Base-by-base conservation (phyloP, 2,888 invertebrate genomes). In the Busseola fusca region DNA sequence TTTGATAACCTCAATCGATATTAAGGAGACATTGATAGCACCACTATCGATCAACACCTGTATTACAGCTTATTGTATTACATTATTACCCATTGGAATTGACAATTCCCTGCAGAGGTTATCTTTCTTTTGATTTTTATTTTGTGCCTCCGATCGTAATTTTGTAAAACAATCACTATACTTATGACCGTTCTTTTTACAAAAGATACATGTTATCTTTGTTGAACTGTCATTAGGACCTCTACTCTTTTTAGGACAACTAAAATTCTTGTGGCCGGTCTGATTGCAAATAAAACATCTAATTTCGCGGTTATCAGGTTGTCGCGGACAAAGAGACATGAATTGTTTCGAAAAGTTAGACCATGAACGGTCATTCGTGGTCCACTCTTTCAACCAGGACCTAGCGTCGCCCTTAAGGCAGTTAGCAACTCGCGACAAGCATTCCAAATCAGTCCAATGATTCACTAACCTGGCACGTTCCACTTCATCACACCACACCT, bases 391-490 rank as follows among this genome's bases (percentile, higher is more conserved):
- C 37, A 37, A 37, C 37, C 37, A 37, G 4, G 37, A 37, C 37
- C 37, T 37, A 37, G 37, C 37, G 37, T 7, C 37, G 37, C 37
- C 37, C 9, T 37, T 37, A 9, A 37, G 37, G 9, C 9, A 14
- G 30, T 63, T 37, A 37, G 71, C 42, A 7, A 71, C 72, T 1
- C 72, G 66, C 4, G 72, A 72, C 6, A 72, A 57, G 52, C 72
- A 72, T 48, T 72, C 72, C 5, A 48, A 63, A 16, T 72, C 66
- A 9, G 14, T 3, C 66, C 63, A 72, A 67, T 30, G 57, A 27
- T 72, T 67, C n/a, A n/a, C 50, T n/a, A n/a, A 12, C n/a, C 50
- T 50, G 10, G 50, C 50, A 4, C 50, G n/a, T 12, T 50, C n/a
- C n/a, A 50, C 50, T 10, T 50, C 50, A n/a, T 50, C n/a, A 50